Evolutionary conservation across 2,888 invertebrate genomes (phyloP).

Genomic region (Teleiodes luculella): DNA sequence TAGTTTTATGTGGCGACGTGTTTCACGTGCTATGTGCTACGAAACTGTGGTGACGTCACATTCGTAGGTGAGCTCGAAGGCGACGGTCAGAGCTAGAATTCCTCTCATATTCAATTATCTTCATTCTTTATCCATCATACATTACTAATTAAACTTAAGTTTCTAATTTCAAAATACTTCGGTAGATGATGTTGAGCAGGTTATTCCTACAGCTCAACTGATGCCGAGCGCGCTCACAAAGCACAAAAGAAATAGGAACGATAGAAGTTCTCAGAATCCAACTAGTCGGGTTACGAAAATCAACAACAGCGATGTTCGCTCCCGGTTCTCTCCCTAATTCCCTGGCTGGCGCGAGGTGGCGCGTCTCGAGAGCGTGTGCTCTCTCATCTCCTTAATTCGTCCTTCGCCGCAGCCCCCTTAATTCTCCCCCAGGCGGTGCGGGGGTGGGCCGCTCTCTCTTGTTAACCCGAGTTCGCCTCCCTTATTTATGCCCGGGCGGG

Average conservation of each 20-base stretch:
- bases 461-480: conserved; percentile 72
- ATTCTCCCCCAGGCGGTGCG: conserved; percentile 64
- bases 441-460: conserved; percentile 68
- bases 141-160: too few relatives aligned
- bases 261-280: conserved; percentile 8
- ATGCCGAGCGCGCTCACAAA: background rate
- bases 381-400: conserved; percentile 79
- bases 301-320: conserved; percentile 24
- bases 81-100: conserved; percentile 28
- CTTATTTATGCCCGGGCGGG: conserved; percentile 71
- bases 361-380: conserved; percentile 76
- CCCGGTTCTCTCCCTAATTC: conserved; percentile 51
- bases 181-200: background rate
- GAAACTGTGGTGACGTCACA: conserved; percentile 63
- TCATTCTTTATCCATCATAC: too few relatives aligned
- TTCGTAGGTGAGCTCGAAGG: conserved; percentile 35
- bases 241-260: conserved; percentile 6
- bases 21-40: conserved; percentile 69
- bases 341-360: conserved; percentile 62
- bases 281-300: conserved; percentile 14
- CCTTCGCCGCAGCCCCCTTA: conserved; percentile 77
- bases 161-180: too few relatives aligned
- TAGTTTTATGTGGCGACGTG: conserved; percentile 66
- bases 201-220: background rate
- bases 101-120: background rate